These are phyloP conservation scores for Samia ricini DNA, from an alignment of 1,140 invertebrate species.

Conservation along the genomic window DNA sequence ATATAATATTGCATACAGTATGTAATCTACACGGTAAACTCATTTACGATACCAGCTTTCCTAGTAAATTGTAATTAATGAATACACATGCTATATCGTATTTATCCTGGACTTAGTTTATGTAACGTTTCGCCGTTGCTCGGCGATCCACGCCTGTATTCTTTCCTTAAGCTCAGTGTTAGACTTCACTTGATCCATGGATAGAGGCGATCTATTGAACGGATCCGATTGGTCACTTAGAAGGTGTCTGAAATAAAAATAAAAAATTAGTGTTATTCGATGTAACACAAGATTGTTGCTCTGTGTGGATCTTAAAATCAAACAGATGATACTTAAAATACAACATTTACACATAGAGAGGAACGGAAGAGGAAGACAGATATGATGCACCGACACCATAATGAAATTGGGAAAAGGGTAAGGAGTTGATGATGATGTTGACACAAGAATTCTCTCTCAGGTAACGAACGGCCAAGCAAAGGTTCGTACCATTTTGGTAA, in stretches of 20 bases:
- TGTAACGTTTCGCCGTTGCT: slow-evolving; percentile 76
- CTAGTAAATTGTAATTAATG: slow-evolving; percentile 19
- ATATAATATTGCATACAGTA: slow-evolving; percentile 11
- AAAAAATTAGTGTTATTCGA: no score
- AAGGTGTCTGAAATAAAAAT: slow-evolving; percentile 82
- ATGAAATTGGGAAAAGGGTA: no score
- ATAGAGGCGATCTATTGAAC: slow-evolving; percentile 94
- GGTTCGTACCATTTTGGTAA: no score
- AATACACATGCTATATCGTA: slow-evolving; percentile 8
- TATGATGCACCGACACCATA: no score
- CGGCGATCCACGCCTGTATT: slow-evolving; percentile 90
- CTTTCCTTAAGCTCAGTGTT: slow-evolving; percentile 86
- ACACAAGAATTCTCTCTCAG: no score
- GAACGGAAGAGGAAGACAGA: no score
- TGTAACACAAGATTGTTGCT: no score
- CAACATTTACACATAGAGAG: no score
- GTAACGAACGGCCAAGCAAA: no score
- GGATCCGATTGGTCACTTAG: slow-evolving; percentile 97
- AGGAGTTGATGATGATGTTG: no score
- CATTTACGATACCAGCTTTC: slow-evolving; percentile 24
- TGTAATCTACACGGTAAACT: slow-evolving; percentile 25
- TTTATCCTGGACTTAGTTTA: slow-evolving; percentile 21
- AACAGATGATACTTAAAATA: no score
- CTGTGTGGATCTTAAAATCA: no score
- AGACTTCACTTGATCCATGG: slow-evolving; percentile 94